phyloP scores from a whole-genome alignment of 1,140 invertebrate species.

The Cydia fagiglandana region DNA sequence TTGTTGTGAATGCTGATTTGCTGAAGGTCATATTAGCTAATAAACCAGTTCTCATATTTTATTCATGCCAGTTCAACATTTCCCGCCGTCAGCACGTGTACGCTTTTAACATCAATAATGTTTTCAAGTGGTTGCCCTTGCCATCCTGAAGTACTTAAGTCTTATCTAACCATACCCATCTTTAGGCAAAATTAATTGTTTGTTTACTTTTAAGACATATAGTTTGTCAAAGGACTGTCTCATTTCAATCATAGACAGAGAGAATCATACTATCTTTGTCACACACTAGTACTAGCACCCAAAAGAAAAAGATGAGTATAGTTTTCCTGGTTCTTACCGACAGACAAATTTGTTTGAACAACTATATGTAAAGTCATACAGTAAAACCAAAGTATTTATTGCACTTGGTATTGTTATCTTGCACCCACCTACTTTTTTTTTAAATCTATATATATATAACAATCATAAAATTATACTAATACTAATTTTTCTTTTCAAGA shows the following conservation, averaged over 20 bases:
- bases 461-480: background rate
- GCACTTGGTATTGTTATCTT: too few relatives aligned
- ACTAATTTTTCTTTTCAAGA: background rate
- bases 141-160: background rate
- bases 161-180: background rate
- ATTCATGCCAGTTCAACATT: background rate
- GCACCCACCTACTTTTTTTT: too few relatives aligned
- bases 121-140: background rate
- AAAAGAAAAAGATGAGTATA: too few relatives aligned
- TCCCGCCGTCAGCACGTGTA: background rate
- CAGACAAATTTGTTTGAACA: too few relatives aligned
- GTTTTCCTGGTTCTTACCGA: too few relatives aligned
- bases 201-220: background rate
- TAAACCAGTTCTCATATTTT: constrained; percentile 5
- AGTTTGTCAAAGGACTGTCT: too few relatives aligned
- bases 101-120: background rate
- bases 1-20: background rate
- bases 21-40: constrained; percentile 1
- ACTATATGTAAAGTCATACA: background rate
- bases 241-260: too few relatives aligned
- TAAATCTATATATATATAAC: too few relatives aligned
- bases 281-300: too few relatives aligned
- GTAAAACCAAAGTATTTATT: too few relatives aligned
- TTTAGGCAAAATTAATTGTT: background rate
- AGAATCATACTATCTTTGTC: too few relatives aligned